Evolutionary conservation across 2,888 invertebrate genomes (phyloP).

Genomic region (Cryptocephalus primarius): DNA sequence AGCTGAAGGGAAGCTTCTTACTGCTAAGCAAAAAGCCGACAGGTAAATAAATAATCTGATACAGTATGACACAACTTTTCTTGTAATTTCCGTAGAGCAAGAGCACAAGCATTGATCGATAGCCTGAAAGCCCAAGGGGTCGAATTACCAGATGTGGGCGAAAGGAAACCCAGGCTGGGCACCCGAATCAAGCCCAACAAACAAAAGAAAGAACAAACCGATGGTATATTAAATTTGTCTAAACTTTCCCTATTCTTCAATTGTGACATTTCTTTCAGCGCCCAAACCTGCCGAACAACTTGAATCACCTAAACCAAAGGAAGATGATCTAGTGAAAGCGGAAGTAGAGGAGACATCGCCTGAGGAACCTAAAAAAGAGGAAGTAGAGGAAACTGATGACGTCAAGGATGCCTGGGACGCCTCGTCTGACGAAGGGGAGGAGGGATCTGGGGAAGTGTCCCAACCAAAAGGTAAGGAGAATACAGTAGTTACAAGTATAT

Average conservation of each 20-base stretch:
- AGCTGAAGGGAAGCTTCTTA: slow-evolving; percentile 91
- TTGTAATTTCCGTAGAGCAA: slow-evolving; percentile 42
- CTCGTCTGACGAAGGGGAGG: slow-evolving; percentile 41
- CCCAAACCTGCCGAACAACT: slow-evolving; percentile 10
- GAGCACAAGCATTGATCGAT: slow-evolving; percentile 82
- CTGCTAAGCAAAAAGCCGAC: slow-evolving; percentile 88
- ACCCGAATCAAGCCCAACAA: slow-evolving; percentile 65
- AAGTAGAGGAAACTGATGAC: slow-evolving; percentile 39
- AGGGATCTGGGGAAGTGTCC: slow-evolving; percentile 39
- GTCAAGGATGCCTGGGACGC: slow-evolving; percentile 84
- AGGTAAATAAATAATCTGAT: background rate
- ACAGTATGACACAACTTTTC: background rate
- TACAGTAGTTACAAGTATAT: too few relatives aligned
- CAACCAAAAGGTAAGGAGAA: slow-evolving; percentile 1
- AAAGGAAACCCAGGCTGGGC: slow-evolving; percentile 51
- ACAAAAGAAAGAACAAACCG: slow-evolving; percentile 46
- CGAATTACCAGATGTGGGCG: slow-evolving; percentile 63
- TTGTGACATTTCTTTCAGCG: background rate
- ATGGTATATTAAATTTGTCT: slow-evolving; percentile 9
- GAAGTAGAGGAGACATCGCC: slow-evolving; percentile 20
- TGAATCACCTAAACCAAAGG: slow-evolving; percentile 15
- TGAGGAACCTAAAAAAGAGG: slow-evolving; percentile 22
- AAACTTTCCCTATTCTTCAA: background rate
- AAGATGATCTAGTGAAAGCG: slow-evolving; percentile 21
- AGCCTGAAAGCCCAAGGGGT: slow-evolving; percentile 82